Percentiles rank a stretch among this genome's conserved stretches.
These are phyloP conservation scores for Pseudanteris insignis DNA, from an alignment of 2,888 invertebrate species.

Conservation along the genomic window DNA sequence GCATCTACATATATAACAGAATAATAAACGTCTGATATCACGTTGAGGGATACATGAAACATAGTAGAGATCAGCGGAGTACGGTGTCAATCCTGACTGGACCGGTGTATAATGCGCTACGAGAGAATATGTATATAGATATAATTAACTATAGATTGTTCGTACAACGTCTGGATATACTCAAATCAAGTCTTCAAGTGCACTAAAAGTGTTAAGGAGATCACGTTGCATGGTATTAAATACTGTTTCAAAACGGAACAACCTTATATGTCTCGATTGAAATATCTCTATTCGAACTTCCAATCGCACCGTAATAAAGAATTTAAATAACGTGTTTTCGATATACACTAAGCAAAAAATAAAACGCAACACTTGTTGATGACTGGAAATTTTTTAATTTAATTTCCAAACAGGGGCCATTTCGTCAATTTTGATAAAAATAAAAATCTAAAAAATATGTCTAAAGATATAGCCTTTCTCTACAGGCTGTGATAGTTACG, in stretches of 20 bases:
- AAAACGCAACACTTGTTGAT: too few species aligned
- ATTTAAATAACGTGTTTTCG: too few species aligned
- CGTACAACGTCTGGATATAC: constrained; percentile 38
- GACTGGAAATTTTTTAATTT: too few species aligned
- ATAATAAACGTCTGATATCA: constrained; percentile 56
- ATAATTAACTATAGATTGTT: constrained; percentile 39
- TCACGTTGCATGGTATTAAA: constrained; percentile 26
- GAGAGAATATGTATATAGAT: constrained; percentile 36
- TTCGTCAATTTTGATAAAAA: too few species aligned
- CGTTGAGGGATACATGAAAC: constrained; percentile 46
- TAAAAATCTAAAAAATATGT: too few species aligned
- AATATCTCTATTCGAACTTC: too few species aligned
- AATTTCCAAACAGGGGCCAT: too few species aligned
- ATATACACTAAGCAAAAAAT: too few species aligned
- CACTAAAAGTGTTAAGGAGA: constrained; percentile 27
- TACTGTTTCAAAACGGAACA: constrained; percentile 16
- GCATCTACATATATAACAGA: constrained; percentile 59
- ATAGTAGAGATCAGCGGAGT: constrained; percentile 41
- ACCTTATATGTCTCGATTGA: constrained; percentile 2
- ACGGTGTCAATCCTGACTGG: constrained; percentile 37
- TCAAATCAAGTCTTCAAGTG: constrained; percentile 30
- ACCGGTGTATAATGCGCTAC: constrained; percentile 36
- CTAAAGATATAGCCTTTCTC: too few species aligned
- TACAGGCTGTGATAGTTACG: too few species aligned
- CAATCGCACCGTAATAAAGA: too few species aligned